Evolutionary conservation across 2,888 invertebrate species (phyloP).

Genomic region (Eilema sororculum): DNA sequence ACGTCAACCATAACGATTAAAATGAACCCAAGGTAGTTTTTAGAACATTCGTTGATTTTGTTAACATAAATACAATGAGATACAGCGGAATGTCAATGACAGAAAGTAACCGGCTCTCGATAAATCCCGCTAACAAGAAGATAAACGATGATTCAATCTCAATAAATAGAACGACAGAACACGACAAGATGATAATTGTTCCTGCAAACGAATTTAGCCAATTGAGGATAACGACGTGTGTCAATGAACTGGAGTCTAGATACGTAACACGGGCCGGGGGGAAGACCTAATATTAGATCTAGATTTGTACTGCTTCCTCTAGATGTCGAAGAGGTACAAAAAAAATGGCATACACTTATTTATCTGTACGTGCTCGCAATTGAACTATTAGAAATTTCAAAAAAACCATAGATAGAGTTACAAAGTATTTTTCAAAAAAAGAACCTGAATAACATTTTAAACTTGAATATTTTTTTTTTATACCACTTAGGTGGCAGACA

Average conservation of each 20-base stretch:
- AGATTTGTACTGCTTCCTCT: slow-evolving; percentile 20
- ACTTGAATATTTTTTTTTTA: no score
- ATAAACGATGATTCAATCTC: slow-evolving; percentile 69
- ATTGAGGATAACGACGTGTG: slow-evolving; percentile 73
- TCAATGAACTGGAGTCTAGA: slow-evolving; percentile 69
- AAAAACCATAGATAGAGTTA: background rate
- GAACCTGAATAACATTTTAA: background rate
- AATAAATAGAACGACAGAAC: slow-evolving; percentile 63
- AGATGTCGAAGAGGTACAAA: slow-evolving; percentile 10
- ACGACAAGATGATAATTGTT: slow-evolving; percentile 73
- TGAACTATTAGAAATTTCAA: background rate
- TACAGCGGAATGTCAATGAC: slow-evolving; percentile 9
- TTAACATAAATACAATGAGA: background rate
- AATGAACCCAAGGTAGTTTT: no score
- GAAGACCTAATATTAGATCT: slow-evolving; percentile 47
- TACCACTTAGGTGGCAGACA: no score
- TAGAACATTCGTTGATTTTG: no score
- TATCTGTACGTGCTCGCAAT: background rate
- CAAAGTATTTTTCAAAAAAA: no score
- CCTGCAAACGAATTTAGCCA: slow-evolving; percentile 68
- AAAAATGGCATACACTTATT: background rate
- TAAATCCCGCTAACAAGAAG: slow-evolving; percentile 60
- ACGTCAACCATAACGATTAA: no score
- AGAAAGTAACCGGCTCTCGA: slow-evolving; percentile 25
- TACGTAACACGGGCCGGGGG: slow-evolving; percentile 42